phyloP scores from a whole-genome alignment of 1,140 invertebrate genomes.

The Solenopsis fugax region DNA sequence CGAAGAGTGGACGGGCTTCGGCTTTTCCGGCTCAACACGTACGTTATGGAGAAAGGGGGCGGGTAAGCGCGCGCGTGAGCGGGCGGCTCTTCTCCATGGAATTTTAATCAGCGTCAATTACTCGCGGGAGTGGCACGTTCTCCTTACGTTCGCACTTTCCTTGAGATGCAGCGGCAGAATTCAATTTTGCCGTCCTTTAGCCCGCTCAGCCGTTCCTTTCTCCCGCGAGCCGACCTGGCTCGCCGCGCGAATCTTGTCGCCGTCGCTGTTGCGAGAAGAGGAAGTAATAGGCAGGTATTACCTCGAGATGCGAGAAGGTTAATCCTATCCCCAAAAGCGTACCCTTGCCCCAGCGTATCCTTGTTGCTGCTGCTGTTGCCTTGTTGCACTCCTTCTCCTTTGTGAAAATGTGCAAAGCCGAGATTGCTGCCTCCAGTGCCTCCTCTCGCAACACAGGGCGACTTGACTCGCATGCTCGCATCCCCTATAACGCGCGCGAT shows the following conservation, averaged over 20 bases:
- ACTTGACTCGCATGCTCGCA: constrained; percentile 6
- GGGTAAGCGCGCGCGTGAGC: not conserved
- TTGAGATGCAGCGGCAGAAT: constrained; percentile 73
- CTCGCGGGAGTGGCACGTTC: constrained; percentile 75
- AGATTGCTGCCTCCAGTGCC: not conserved
- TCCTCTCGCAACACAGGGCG: not conserved
- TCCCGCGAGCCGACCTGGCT: constrained; percentile 19
- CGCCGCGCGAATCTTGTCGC: constrained; percentile 11
- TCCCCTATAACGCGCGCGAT: constrained; percentile 55
- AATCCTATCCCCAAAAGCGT: constrained; percentile 19
- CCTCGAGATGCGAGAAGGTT: constrained; percentile 49
- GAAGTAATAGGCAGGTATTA: constrained; percentile 51
- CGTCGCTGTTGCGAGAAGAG: constrained; percentile 7
- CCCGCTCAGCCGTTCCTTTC: constrained; percentile 23
- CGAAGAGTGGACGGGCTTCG: constrained; percentile 33
- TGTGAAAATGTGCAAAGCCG: not conserved
- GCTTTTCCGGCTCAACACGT: constrained; percentile 73
- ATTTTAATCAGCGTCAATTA: constrained; percentile 83
- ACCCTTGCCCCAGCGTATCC: not conserved
- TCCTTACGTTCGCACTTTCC: constrained; percentile 73
- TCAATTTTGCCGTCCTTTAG: constrained; percentile 75
- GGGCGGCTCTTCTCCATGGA: constrained; percentile 67
- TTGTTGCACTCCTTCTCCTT: not conserved
- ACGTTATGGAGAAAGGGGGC: constrained; percentile 58
- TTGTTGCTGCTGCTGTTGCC: too few species aligned